Conservation (phyloP, 1,140 invertebrate genomes). For the Dinoponera quadriceps region DNA sequence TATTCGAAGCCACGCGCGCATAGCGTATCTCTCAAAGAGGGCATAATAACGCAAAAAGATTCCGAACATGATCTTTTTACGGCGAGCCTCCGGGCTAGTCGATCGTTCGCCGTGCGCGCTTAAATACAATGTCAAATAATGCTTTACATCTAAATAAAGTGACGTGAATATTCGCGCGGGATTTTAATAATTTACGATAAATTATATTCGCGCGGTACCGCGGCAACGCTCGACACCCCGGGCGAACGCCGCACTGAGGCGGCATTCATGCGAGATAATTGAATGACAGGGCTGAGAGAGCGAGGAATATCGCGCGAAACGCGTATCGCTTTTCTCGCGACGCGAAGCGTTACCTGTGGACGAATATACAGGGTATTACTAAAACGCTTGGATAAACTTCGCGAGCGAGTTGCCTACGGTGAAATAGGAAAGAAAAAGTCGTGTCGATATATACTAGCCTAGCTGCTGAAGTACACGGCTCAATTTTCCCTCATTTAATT, state of each 20-base stretch:
- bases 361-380: conserved; percentile 43
- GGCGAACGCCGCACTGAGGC: conserved; percentile 50
- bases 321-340: conserved; percentile 48
- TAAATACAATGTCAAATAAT: conserved; percentile 44
- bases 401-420: conserved; percentile 1
- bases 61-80: too few relatives aligned
- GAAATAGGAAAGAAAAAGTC: not conserved
- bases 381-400: conserved; percentile 45
- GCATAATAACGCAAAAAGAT: not conserved
- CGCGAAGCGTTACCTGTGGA: conserved; percentile 29
- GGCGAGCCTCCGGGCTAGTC: not conserved
- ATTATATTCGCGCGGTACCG: conserved; percentile 50
- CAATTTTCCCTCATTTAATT: not conserved
- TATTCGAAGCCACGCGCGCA: not conserved
- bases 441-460: not conserved
- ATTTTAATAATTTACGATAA: conserved; percentile 57
- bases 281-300: conserved; percentile 59
- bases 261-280: conserved; percentile 58
- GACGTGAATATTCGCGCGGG: conserved; percentile 43
- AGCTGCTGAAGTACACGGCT: not conserved
- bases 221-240: conserved; percentile 47
- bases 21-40: not conserved
- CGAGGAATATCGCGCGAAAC: conserved; percentile 54
- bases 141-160: conserved; percentile 36
- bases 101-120: not conserved